These are phyloP conservation scores for Aspidiotus rigidus DNA, from an alignment of 2,888 invertebrate species.

Conservation along the genomic window DNA sequence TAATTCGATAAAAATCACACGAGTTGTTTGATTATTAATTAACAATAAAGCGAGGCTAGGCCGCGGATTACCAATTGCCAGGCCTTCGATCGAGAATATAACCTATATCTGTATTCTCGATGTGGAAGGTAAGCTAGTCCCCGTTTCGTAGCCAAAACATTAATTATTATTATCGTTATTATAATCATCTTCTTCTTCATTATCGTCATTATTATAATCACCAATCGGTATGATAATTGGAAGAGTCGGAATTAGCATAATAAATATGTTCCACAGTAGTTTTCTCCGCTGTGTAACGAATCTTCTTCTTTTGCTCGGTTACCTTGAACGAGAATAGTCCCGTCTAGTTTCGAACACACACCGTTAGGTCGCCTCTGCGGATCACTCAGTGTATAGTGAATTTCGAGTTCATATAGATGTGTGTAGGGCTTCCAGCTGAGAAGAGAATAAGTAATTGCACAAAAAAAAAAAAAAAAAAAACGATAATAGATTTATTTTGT, in stretches of 20 bases:
- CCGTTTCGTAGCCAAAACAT: constrained; percentile 12
- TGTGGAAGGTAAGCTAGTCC: constrained; percentile 27
- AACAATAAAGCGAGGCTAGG: constrained; percentile 7
- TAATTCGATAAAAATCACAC: constrained; percentile 11
- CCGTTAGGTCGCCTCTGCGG: neutral
- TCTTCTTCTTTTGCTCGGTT: constrained; percentile 22
- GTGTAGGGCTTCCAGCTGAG: too few species aligned
- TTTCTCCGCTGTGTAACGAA: neutral
- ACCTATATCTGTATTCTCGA: constrained; percentile 22
- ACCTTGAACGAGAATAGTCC: constrained; percentile 21
- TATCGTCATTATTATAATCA: neutral
- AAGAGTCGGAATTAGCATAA: constrained; percentile 30
- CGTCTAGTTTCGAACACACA: neutral
- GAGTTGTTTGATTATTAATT: constrained; percentile 11
- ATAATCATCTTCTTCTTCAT: too few species aligned
- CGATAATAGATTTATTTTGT: neutral
- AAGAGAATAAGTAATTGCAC: neutral
- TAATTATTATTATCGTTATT: constrained; percentile 14
- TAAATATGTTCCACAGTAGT: neutral
- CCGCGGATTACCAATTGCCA: constrained; percentile 5
- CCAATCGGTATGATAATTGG: constrained; percentile 8
- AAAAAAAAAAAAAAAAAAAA: neutral
- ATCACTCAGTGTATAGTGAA: too few species aligned
- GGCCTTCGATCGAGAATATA: constrained; percentile 18
- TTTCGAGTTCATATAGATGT: too few species aligned